Evolutionary conservation across 2,113 vertebrate genomes (phyloP).

Genomic region (Trichechus manatus): DNA sequence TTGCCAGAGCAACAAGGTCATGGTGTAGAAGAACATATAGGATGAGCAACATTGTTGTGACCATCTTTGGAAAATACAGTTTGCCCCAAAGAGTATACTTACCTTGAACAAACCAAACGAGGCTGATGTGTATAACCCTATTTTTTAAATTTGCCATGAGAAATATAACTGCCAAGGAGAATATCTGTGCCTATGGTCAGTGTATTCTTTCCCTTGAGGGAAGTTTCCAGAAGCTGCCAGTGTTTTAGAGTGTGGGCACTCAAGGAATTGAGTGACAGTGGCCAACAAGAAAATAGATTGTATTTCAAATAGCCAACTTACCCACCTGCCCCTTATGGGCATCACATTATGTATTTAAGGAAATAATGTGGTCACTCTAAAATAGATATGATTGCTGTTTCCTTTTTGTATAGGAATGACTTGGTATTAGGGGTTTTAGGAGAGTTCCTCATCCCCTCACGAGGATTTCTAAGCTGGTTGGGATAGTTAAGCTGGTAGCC

Average conservation of each 20-base stretch:
- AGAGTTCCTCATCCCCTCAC: background rate
- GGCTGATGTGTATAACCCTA: background rate
- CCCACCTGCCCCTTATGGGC: background rate
- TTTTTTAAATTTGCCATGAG: background rate
- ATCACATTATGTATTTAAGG: conserved; percentile 24
- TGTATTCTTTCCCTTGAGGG: background rate
- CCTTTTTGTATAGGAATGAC: background rate
- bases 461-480: background rate
- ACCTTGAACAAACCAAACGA: background rate
- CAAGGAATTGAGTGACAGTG: background rate
- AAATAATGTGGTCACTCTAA: conserved; percentile 12
- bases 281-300: too few species aligned
- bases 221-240: background rate
- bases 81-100: background rate
- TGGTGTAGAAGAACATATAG: background rate
- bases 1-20: background rate
- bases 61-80: background rate
- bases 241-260: background rate
- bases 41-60: background rate
- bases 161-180: background rate
- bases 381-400: background rate
- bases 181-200: background rate
- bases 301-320: background rate
- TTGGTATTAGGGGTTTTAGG: background rate
- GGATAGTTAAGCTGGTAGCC: background rate